Percentiles rank a stretch among this genome's conserved stretches.
phyloP scores from a whole-genome alignment of 2,797 vertebrate genomes.

The Aldrovandia affinis region DNA sequence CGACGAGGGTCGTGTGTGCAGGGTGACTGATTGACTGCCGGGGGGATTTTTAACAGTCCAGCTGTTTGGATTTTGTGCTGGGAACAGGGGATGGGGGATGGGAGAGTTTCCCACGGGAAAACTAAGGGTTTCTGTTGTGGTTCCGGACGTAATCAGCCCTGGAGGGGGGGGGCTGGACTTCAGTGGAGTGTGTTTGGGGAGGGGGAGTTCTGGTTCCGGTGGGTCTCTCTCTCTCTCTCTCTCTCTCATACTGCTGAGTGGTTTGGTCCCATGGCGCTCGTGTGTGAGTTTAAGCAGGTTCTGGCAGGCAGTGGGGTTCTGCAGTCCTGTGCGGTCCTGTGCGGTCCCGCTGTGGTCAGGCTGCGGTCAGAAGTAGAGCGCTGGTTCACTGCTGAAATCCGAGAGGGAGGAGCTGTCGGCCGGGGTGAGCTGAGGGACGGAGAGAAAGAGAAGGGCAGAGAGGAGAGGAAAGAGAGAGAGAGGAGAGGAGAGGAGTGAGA shows the following conservation, averaged over 20 bases:
- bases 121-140: background rate
- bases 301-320: slow-evolving; percentile 42
- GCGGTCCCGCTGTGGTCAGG: slow-evolving; percentile 33
- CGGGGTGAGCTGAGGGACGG: slow-evolving; percentile 83
- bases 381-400: slow-evolving; percentile 94
- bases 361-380: slow-evolving; percentile 88
- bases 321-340: slow-evolving; percentile 47
- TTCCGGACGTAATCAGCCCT: background rate
- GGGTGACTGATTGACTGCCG: background rate
- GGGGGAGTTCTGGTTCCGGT: slow-evolving; percentile 36
- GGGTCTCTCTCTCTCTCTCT: slow-evolving; percentile 30
- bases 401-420: slow-evolving; percentile 85
- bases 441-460: background rate
- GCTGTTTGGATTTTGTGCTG: slow-evolving; percentile 54
- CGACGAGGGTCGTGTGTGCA: background rate
- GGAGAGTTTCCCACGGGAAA: too few species aligned
- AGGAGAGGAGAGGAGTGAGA: background rate
- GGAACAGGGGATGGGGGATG: too few species aligned
- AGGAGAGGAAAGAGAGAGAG: background rate
- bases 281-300: slow-evolving; percentile 39
- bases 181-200: slow-evolving; percentile 44
- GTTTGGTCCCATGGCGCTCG: slow-evolving; percentile 46
- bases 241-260: slow-evolving; percentile 22
- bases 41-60: slow-evolving; percentile 55
- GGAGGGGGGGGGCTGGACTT: background rate